A percentile compares a stretch with the other conserved stretches of the same genome.
Evolutionary conservation across 2,797 vertebrate genomes (phyloP).

Genomic region (Clamator glandarius): DNA sequence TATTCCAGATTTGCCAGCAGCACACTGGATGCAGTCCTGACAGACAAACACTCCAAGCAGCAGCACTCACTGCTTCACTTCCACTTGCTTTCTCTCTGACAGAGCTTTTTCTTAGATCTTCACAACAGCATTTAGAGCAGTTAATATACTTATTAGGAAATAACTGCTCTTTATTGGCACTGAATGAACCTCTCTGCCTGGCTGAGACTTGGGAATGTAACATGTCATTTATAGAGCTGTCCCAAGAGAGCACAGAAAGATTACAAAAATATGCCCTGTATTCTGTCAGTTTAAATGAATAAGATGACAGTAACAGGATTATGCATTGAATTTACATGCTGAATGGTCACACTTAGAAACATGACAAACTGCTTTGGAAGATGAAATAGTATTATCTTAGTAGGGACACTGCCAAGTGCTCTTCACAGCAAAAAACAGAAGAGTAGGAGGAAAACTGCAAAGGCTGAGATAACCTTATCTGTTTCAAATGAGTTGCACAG

Average conservation of each 20-base stretch:
- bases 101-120: conserved; percentile 26
- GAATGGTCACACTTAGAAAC: conserved; percentile 22
- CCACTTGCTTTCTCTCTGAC: neutral
- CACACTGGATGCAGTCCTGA: fast-evolving
- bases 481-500: neutral
- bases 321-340: conserved; percentile 2
- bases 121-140: neutral
- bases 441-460: conserved; percentile 28
- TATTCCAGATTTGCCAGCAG: fast-evolving
- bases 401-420: neutral
- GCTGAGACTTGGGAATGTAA: conserved; percentile 34
- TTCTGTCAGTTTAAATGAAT: conserved; percentile 39
- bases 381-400: conserved; percentile 15
- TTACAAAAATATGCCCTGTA: conserved; percentile 46
- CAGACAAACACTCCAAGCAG: fast-evolving
- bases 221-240: conserved; percentile 57
- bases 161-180: conserved; percentile 50
- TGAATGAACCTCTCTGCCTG: conserved; percentile 36
- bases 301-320: conserved; percentile 4
- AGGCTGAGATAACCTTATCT: neutral
- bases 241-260: conserved; percentile 42
- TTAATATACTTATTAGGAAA: conserved; percentile 71
- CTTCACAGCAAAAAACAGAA: neutral
- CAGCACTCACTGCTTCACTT: fast-evolving
- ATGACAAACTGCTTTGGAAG: conserved; percentile 34